phyloP scores from a whole-genome alignment of 2,797 vertebrate species.

The Thunnus albacares region DNA sequence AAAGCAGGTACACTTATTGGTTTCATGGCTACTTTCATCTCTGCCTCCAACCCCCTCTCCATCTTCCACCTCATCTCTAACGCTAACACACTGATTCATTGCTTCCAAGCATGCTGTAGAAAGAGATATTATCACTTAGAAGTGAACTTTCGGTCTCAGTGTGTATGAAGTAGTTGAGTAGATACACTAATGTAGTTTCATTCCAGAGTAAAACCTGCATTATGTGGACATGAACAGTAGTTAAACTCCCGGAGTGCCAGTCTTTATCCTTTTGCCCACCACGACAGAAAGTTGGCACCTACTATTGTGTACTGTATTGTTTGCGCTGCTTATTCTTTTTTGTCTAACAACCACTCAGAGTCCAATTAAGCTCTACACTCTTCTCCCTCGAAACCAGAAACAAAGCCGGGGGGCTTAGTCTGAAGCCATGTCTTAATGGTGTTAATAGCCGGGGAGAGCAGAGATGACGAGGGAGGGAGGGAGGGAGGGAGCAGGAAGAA shows the following conservation, averaged over 20 bases:
- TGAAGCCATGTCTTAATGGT: conserved; percentile 71
- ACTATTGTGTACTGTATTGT: conserved; percentile 56
- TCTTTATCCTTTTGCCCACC: conserved; percentile 50
- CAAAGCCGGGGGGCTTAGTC: conserved; percentile 69
- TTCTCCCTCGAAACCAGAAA: conserved; percentile 67
- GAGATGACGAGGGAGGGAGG: conserved; percentile 5
- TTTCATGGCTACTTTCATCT: conserved; percentile 58
- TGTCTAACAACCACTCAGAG: conserved; percentile 64
- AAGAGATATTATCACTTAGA: conserved; percentile 27
- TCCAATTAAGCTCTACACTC: conserved; percentile 65
- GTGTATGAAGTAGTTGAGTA: conserved; percentile 21
- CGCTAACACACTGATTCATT: conserved; percentile 14
- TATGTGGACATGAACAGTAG: conserved; percentile 45
- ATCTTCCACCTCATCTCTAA: conserved; percentile 45
- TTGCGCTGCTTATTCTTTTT: conserved; percentile 56
- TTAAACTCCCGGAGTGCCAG: conserved; percentile 34
- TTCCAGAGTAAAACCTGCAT: conserved; percentile 37
- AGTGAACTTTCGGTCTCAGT: not conserved
- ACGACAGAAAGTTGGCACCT: conserved; percentile 59
- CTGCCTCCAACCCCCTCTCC: conserved; percentile 27
- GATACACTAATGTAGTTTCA: conserved; percentile 61
- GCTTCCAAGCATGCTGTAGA: conserved; percentile 71
- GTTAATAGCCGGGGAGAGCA: conserved; percentile 57
- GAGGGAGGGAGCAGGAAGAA: conserved; percentile 15
- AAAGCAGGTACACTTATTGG: conserved; percentile 90